These are phyloP conservation scores for Callosobruchus maculatus DNA, from an alignment of 2,888 invertebrate species.

Conservation along the genomic window DNA sequence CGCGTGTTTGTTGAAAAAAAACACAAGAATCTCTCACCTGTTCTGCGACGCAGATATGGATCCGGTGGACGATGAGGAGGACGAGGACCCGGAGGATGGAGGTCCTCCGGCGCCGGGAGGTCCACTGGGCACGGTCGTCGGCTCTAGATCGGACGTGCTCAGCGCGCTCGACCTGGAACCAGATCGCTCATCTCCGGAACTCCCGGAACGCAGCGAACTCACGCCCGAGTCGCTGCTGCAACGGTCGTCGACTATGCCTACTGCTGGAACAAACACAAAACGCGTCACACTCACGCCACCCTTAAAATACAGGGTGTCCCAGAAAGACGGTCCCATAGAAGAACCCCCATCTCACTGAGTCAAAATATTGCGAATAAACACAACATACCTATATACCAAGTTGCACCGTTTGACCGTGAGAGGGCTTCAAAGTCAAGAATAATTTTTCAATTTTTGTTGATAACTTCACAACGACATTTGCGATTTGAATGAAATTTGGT, in stretches of 20 bases:
- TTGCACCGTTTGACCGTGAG: too few species aligned
- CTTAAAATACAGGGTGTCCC: not conserved
- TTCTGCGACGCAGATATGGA: conserved; percentile 7
- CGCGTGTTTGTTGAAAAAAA: too few species aligned
- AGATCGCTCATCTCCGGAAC: conserved; percentile 68
- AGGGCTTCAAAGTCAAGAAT: too few species aligned
- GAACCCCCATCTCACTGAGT: too few species aligned
- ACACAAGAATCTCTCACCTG: conserved; percentile 8
- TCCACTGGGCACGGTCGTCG: not conserved
- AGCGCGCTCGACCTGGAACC: conserved; percentile 73
- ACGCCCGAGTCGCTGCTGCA: conserved; percentile 54
- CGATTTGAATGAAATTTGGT: too few species aligned
- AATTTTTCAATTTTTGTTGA: too few species aligned
- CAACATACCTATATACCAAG: too few species aligned
- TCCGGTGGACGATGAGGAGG: not conserved
- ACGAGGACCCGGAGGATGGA: conserved; percentile 10
- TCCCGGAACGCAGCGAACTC: conserved; percentile 65
- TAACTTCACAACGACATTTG: too few species aligned
- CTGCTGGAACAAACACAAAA: not conserved
- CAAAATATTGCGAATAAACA: too few species aligned
- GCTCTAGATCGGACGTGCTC: conserved; percentile 59
- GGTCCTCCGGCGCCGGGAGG: conserved; percentile 14
- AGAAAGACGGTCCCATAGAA: not conserved
- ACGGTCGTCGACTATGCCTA: conserved; percentile 32
- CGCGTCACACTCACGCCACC: too few species aligned